phyloP scores from a whole-genome alignment of 1,140 invertebrate species.

The Scaptodrosophila lebanonensis region DNA sequence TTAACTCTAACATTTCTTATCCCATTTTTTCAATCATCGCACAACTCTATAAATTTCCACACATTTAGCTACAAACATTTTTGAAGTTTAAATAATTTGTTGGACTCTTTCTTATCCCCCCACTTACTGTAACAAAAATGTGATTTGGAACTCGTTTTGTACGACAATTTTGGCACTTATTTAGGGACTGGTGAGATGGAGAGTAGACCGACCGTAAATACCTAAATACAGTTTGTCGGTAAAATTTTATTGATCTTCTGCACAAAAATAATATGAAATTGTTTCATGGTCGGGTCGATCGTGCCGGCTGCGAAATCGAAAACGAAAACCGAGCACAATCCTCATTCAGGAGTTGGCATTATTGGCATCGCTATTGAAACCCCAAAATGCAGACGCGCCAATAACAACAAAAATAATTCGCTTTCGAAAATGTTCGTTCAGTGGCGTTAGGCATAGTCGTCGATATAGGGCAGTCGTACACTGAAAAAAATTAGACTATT shows the following conservation, averaged over 20 bases:
- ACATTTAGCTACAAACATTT: slow-evolving; percentile 40
- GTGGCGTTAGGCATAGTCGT: too few species aligned
- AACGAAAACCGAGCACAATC: slow-evolving; percentile 51
- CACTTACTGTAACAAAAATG: slow-evolving; percentile 47
- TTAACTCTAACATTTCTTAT: too few species aligned
- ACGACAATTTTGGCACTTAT: slow-evolving; percentile 69
- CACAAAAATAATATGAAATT: slow-evolving; percentile 73
- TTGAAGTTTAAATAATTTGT: slow-evolving; percentile 45
- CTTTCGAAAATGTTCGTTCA: too few species aligned
- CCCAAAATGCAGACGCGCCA: slow-evolving; percentile 26
- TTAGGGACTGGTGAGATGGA: slow-evolving; percentile 26
- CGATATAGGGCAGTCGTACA: too few species aligned
- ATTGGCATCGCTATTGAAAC: too few species aligned
- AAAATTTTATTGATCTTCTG: slow-evolving; percentile 74
- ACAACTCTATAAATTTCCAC: slow-evolving; percentile 32
- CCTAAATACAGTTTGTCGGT: slow-evolving; percentile 71
- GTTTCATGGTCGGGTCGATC: slow-evolving; percentile 55
- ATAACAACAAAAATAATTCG: slow-evolving; percentile 15
- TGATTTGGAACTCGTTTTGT: slow-evolving; percentile 51
- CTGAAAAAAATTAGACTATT: too few species aligned
- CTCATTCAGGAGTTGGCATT: too few species aligned
- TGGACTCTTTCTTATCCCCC: neutral
- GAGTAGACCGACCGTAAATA: too few species aligned
- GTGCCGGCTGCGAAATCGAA: slow-evolving; percentile 48
- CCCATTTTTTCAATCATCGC: too few species aligned